Evolutionary conservation across 2,797 vertebrate species (phyloP).

Genomic region (Adrianichthys oophorus): DNA sequence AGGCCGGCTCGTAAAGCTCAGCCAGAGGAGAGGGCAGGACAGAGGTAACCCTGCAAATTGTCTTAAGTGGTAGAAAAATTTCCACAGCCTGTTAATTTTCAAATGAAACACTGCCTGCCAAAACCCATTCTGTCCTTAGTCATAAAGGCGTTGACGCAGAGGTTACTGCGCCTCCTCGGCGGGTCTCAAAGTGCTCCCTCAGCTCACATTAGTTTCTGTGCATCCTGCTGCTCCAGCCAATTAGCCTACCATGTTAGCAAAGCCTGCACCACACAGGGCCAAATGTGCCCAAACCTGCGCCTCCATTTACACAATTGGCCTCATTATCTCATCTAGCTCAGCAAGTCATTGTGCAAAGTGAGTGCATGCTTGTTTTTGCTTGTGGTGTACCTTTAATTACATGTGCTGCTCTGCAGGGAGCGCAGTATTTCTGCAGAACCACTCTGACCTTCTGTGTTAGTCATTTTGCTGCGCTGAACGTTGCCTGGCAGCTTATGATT

Average conservation of each 20-base stretch:
- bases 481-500: conserved; percentile 36
- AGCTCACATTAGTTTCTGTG: conserved; percentile 37
- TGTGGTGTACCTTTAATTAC: conserved; percentile 52
- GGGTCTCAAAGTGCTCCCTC: conserved; percentile 44
- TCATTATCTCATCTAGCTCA: conserved; percentile 58
- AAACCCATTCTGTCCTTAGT: conserved; percentile 75
- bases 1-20: conserved; percentile 53
- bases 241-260: conserved; percentile 65
- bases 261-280: conserved; percentile 41
- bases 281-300: conserved; percentile 71
- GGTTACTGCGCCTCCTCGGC: conserved; percentile 57
- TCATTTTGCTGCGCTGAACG: conserved; percentile 25
- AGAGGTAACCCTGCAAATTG: conserved; percentile 48
- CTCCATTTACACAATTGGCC: conserved; percentile 68
- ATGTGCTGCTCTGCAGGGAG: conserved; percentile 34
- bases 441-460: conserved; percentile 29
- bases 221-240: conserved; percentile 62
- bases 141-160: conserved; percentile 73
- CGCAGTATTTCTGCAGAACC: conserved; percentile 21
- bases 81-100: conserved; percentile 73
- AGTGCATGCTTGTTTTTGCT: conserved; percentile 48
- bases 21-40: conserved; percentile 25
- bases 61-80: conserved; percentile 60
- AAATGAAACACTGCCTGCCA: conserved; percentile 69
- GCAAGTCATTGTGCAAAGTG: conserved; percentile 28